Percentiles rank a stretch among this genome's conserved stretches.
Evolutionary conservation across 2,888 invertebrate species (phyloP).

Genomic region (Hyposoter didymator): DNA sequence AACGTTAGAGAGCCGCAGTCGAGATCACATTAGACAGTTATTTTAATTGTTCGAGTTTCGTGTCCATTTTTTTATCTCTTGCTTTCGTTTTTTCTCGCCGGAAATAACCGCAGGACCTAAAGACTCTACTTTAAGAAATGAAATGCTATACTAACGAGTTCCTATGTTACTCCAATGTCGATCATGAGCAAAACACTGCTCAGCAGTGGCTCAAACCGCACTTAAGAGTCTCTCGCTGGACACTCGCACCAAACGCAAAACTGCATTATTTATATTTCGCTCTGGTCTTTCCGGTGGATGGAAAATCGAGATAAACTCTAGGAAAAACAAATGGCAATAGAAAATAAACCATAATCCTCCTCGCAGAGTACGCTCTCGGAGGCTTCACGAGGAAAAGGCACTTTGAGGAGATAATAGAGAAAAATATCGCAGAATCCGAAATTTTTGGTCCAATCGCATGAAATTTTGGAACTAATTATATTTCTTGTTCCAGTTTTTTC

Average conservation of each 20-base stretch:
- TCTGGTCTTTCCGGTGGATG: constrained; percentile 18
- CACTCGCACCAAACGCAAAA: background rate
- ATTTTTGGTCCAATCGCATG: no score
- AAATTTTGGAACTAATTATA: no score
- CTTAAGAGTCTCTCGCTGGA: background rate
- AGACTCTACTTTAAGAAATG: constrained; percentile 34
- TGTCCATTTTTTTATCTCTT: background rate
- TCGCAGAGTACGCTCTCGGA: constrained; percentile 9
- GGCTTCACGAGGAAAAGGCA: constrained; percentile 43
- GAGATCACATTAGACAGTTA: constrained; percentile 62
- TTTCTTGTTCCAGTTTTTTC: constrained; percentile 41
- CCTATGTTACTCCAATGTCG: constrained; percentile 43
- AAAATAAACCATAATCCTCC: background rate
- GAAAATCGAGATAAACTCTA: constrained; percentile 9
- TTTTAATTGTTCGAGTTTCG: constrained; percentile 63
- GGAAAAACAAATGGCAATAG: constrained; percentile 10
- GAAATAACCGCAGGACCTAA: constrained; percentile 40
- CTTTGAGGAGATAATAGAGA: no score
- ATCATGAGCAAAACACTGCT: constrained; percentile 41
- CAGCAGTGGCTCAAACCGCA: background rate
- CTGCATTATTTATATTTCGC: background rate
- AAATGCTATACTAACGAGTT: constrained; percentile 56
- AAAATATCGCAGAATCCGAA: no score
- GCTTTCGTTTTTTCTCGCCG: constrained; percentile 11
- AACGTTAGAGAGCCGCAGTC: constrained; percentile 37